Conservation (phyloP, 2,797 vertebrate species). For the Chaenodraco wilsoni region DNA sequence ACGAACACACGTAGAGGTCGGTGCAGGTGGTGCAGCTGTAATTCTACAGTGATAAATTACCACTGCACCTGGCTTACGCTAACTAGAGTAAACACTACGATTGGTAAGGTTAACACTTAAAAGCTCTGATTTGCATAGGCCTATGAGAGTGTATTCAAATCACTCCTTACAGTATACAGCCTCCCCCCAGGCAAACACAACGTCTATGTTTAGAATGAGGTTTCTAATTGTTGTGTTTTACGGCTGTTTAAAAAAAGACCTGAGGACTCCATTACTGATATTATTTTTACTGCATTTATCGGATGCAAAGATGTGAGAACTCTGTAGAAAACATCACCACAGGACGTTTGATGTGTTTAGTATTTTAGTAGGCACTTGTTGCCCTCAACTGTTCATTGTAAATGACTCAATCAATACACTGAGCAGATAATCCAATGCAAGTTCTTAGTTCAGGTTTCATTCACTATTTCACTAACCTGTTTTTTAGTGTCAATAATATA, state of each 20-base stretch:
- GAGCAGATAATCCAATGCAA: too few relatives aligned
- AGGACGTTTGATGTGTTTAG: background rate
- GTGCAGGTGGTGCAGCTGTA: constrained; percentile 53
- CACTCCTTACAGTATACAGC: constrained; percentile 10
- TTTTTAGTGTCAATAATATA: too few relatives aligned
- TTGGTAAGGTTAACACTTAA: constrained; percentile 73
- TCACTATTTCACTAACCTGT: too few relatives aligned
- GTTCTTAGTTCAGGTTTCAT: too few relatives aligned
- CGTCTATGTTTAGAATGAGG: constrained; percentile 43
- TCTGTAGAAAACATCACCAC: background rate
- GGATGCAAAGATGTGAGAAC: background rate
- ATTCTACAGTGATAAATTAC: constrained; percentile 55
- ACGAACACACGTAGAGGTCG: constrained; percentile 13
- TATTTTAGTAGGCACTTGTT: too few relatives aligned
- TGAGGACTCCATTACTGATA: background rate
- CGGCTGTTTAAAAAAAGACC: background rate
- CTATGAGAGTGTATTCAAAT: constrained; percentile 70
- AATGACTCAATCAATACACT: background rate
- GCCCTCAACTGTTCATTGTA: background rate
- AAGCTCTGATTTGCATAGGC: constrained; percentile 68
- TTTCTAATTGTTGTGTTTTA: constrained; percentile 5
- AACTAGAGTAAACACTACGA: constrained; percentile 63
- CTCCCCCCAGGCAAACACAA: constrained; percentile 42
- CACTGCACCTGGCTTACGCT: constrained; percentile 65
- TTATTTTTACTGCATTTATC: background rate